phyloP scores from a whole-genome alignment of 2,797 vertebrate genomes.

The Rousettus madagascariensis region DNA sequence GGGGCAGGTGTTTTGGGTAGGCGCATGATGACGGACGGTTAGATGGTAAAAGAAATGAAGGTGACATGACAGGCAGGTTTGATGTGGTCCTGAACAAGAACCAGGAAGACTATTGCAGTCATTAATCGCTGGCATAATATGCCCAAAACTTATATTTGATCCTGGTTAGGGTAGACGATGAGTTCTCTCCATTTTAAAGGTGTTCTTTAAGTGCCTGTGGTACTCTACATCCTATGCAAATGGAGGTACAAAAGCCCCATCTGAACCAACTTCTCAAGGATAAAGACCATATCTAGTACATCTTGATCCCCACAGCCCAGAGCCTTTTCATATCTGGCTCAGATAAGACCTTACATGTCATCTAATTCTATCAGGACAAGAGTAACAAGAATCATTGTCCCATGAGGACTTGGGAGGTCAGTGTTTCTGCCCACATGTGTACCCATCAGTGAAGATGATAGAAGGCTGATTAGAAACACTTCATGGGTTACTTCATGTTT shows the following conservation, averaged over 20 bases:
- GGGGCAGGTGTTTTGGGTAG: not conserved
- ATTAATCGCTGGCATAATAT: not conserved
- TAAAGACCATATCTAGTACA: not conserved
- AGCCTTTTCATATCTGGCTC: not conserved
- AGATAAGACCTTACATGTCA: not conserved
- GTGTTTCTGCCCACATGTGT: not conserved
- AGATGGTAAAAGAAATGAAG: not conserved
- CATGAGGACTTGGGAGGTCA: not conserved
- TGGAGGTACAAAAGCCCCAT: not conserved
- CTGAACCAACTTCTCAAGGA: not conserved
- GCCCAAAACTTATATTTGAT: not conserved
- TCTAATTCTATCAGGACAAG: not conserved
- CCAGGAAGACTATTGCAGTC: not conserved
- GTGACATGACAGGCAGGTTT: not conserved
- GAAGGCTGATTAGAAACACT: not conserved
- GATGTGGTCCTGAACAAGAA: not conserved
- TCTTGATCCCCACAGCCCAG: not conserved
- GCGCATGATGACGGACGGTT: not conserved
- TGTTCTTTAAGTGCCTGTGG: not conserved
- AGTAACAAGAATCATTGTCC: not conserved
- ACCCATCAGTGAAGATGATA: not conserved
- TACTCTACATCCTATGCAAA: not conserved
- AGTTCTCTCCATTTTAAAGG: not conserved
- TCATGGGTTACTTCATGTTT: not conserved
- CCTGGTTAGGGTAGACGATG: not conserved